Base-by-base conservation (phyloP, 2,797 vertebrate species). In the Vultur gryphus region DNA sequence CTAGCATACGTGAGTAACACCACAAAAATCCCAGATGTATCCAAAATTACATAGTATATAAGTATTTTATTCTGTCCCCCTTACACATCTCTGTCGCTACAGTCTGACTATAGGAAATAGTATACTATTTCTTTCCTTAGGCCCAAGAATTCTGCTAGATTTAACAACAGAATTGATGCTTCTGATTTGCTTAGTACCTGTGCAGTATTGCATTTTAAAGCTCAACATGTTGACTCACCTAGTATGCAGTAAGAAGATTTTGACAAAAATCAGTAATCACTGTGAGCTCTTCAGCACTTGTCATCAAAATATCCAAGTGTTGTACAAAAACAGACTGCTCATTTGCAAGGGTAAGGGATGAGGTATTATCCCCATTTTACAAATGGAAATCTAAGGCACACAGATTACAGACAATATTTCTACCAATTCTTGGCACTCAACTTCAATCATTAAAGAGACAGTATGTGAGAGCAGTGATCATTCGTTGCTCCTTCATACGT, bases 1-100 rank as follows among this genome's bases (percentile, higher is more conserved):
- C 2, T 6, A 20, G 9, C 1, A 6, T 8, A 9, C 0, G 15
- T 3, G 16, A 81, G 1, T 1, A 17, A 13, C 0, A 3, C 28
- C 76, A 43, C 12, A 0, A 83, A 83, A 92, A 85, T 5, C 9
- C 19, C 31, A 18, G 11, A 10, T 1, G 2, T 2, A n/a, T 16
- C 59, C 72, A 25, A n/a, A 49, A 35, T 16, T 6, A 21, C 57
- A 66, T 4, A 14, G 26, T 18, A n/a, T 8, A 62, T 6, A 26
- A 0, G 0, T 14, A 25, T 39, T 66, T 54, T 41, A 21, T 29
- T 33, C 61, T 41, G 54, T 37, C 44, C 16, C 20, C 23, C 54
- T 75, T 55, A 20, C 43, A 59, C 13, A 49, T 15, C 41, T 11
- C 10, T 5, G 18, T 19, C 3, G 0, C 29, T 48, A 15, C 51